Conservation (phyloP, 2,888 invertebrate genomes). For the Mimumesa dahlbomi region DNA sequence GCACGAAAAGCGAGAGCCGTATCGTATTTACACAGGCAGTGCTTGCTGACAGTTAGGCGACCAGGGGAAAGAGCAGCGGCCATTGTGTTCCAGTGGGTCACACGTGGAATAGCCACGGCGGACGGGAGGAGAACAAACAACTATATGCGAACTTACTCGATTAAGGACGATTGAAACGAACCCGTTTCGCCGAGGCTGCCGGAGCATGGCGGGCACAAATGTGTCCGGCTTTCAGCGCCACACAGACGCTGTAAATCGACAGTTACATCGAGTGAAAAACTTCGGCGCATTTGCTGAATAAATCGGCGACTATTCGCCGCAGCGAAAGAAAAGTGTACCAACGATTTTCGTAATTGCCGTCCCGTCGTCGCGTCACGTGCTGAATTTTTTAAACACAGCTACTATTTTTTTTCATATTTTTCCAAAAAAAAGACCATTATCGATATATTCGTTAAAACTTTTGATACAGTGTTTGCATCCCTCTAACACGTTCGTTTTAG, state of each 20-base stretch:
- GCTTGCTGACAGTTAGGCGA: slow-evolving; percentile 61
- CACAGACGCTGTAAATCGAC: slow-evolving; percentile 45
- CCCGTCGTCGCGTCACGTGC: background rate
- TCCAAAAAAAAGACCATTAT: too few relatives aligned
- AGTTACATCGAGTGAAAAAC: slow-evolving; percentile 38
- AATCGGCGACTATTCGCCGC: slow-evolving; percentile 13
- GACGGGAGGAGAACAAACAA: slow-evolving; percentile 60
- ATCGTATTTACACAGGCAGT: slow-evolving; percentile 73
- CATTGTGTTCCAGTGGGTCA: slow-evolving; percentile 66
- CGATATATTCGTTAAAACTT: too few relatives aligned
- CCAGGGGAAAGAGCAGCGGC: slow-evolving; percentile 58
- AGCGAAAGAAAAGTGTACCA: background rate
- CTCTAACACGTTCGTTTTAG: too few relatives aligned
- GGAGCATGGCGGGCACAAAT: slow-evolving; percentile 34
- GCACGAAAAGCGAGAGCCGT: slow-evolving; percentile 69
- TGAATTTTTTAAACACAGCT: too few relatives aligned
- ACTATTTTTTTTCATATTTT: too few relatives aligned
- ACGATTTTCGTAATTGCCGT: too few relatives aligned
- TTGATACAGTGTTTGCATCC: too few relatives aligned
- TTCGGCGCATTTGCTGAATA: slow-evolving; percentile 22
- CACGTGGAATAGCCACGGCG: slow-evolving; percentile 58
- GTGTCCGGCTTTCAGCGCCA: slow-evolving; percentile 39
- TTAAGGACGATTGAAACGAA: slow-evolving; percentile 69
- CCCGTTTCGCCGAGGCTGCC: slow-evolving; percentile 51
- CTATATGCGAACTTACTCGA: slow-evolving; percentile 69